phyloP scores from a whole-genome alignment of 2,888 invertebrate genomes.

The Gasteruption jaculator region DNA sequence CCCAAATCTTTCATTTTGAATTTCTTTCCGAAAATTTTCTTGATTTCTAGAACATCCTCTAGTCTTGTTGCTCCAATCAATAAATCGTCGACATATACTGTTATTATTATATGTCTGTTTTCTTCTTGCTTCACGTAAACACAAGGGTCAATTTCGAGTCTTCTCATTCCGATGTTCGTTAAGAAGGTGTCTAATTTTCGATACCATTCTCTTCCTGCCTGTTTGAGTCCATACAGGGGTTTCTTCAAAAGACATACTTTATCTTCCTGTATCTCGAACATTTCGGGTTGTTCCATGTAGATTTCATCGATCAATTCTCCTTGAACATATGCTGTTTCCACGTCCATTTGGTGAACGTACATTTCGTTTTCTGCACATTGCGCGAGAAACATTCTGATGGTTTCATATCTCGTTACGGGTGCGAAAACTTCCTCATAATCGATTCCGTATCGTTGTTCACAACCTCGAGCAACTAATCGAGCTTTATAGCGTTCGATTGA shows the following conservation, averaged over 20 bases:
- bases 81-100: no score
- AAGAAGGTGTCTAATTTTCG: conserved; percentile 15
- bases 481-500: conserved; percentile 22
- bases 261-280: conserved; percentile 24
- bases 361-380: conserved; percentile 23
- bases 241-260: conserved; percentile 22
- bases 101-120: no score
- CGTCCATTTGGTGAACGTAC: conserved; percentile 28
- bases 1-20: conserved; percentile 19
- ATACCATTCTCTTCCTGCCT: conserved; percentile 22
- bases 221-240: conserved; percentile 25
- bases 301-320: conserved; percentile 22
- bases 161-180: conserved; percentile 6
- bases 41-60: conserved; percentile 11
- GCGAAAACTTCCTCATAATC: conserved; percentile 27
- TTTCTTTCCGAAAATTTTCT: conserved; percentile 9
- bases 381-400: conserved; percentile 24
- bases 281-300: conserved; percentile 23
- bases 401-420: conserved; percentile 26
- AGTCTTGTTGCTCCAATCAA: no score
- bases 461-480: conserved; percentile 26
- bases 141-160: conserved; percentile 20
- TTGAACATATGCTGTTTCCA: conserved; percentile 23
- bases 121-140: conserved; percentile 16
- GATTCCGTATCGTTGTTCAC: conserved; percentile 20